These are phyloP conservation scores for Cephus cinctus DNA, from an alignment of 1,140 invertebrate genomes.

Conservation along the genomic window DNA sequence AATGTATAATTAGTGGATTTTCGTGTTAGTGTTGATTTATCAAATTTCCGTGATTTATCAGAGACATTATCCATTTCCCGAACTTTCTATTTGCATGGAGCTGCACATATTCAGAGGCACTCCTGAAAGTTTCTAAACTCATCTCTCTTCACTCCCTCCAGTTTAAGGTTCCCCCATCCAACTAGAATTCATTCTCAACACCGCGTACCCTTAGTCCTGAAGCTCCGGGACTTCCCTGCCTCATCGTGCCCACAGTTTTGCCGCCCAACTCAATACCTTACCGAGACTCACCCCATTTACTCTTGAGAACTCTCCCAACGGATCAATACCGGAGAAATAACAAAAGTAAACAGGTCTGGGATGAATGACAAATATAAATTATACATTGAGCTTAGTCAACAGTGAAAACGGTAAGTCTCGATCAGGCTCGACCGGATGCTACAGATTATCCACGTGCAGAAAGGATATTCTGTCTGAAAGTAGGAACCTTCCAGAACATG, in stretches of 20 bases:
- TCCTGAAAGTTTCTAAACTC: conserved; percentile 46
- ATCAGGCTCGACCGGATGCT: too few relatives aligned
- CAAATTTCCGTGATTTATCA: conserved; percentile 50
- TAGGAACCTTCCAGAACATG: too few relatives aligned
- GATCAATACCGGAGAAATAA: conserved; percentile 50
- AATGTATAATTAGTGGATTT: conserved; percentile 25
- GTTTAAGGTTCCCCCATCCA: neutral
- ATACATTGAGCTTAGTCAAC: too few relatives aligned
- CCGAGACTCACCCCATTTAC: conserved; percentile 45
- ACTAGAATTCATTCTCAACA: neutral
- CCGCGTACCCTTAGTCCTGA: conserved; percentile 13
- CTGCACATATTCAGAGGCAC: conserved; percentile 41
- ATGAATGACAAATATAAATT: conserved; percentile 49
- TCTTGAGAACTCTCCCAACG: conserved; percentile 43
- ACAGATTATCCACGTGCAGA: too few relatives aligned
- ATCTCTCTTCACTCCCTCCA: conserved; percentile 10
- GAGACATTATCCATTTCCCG: conserved; percentile 45
- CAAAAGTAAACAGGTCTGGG: conserved; percentile 43
- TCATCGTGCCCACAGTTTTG: conserved; percentile 15
- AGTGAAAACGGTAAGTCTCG: too few relatives aligned
- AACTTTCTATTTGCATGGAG: conserved; percentile 47
- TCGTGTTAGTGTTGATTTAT: conserved; percentile 39
- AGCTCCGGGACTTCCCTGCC: too few relatives aligned
- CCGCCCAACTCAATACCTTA: conserved; percentile 10
- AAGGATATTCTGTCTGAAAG: too few relatives aligned